These are phyloP conservation scores for Cathartes aura DNA, from an alignment of 2,113 vertebrate genomes.

Conservation along the genomic window DNA sequence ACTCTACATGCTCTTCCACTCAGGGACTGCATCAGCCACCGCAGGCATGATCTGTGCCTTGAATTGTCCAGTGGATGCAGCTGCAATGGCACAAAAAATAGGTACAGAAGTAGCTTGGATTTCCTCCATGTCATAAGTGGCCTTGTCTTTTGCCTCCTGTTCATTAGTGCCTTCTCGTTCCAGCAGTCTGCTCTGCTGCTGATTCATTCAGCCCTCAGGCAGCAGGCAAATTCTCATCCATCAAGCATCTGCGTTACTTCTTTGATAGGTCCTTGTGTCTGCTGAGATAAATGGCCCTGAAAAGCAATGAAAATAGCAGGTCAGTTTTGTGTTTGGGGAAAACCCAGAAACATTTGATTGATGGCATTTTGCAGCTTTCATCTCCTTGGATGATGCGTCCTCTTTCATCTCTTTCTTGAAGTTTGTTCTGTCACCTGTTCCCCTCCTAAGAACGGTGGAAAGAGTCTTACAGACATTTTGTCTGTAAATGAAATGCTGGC, in stretches of 20 bases:
- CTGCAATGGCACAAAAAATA: not conserved
- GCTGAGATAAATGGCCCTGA: constrained; percentile 51
- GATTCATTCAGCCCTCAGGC: not conserved
- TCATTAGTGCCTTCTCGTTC: not conserved
- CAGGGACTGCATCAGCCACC: not conserved
- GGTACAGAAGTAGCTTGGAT: not conserved
- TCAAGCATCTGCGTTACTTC: not conserved
- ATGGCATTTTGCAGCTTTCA: constrained; percentile 21
- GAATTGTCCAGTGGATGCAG: not conserved
- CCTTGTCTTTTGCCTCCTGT: not conserved
- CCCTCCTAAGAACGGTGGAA: not conserved
- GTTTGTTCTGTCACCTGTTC: constrained; percentile 5
- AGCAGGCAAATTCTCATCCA: constrained; percentile 43
- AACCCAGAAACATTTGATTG: not conserved
- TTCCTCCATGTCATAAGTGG: not conserved
- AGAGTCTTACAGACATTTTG: not conserved
- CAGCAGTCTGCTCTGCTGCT: constrained; percentile 35
- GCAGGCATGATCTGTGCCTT: not conserved
- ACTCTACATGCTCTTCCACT: not conserved
- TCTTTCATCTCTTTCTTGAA: constrained; percentile 46
- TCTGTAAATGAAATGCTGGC: not conserved
- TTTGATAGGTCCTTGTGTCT: constrained; percentile 34
- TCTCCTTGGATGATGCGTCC: constrained; percentile 1
- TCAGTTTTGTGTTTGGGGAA: constrained; percentile 24
- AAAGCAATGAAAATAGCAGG: constrained; percentile 58